phyloP scores from a whole-genome alignment of 2,888 invertebrate genomes.

The Hybos culiciformis region DNA sequence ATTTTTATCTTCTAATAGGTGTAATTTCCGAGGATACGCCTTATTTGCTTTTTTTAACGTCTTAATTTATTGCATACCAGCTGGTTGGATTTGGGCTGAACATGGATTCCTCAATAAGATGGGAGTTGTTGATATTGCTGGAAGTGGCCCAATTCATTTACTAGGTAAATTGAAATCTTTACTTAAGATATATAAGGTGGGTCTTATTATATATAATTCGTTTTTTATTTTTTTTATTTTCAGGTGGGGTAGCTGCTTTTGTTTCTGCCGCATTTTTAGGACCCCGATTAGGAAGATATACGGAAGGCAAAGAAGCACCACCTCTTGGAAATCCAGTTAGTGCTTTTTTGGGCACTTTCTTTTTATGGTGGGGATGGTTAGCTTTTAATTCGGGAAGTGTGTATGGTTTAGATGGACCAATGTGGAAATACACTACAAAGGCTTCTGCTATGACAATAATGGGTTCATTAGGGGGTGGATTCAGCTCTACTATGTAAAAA shows the following conservation, averaged over 20 bases:
- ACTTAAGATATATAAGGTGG: too few relatives aligned
- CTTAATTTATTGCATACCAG: slow-evolving; percentile 80
- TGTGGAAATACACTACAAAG: slow-evolving; percentile 84
- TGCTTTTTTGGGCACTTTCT: slow-evolving; percentile 81
- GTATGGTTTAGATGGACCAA: slow-evolving; percentile 61
- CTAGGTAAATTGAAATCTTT: slow-evolving; percentile 52
- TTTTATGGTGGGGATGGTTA: slow-evolving; percentile 95
- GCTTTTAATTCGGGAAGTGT: slow-evolving; percentile 90
- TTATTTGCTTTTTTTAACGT: slow-evolving; percentile 81
- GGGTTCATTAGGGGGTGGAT: slow-evolving; percentile 80
- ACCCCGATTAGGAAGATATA: slow-evolving; percentile 73
- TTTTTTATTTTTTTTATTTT: slow-evolving; percentile 3
- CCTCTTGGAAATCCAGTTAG: slow-evolving; percentile 82
- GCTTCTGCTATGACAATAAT: slow-evolving; percentile 85
- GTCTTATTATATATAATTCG: too few relatives aligned
- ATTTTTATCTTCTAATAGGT: slow-evolving; percentile 39
- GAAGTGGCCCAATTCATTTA: slow-evolving; percentile 80
- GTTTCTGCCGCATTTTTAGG: slow-evolving; percentile 84
- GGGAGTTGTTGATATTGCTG: slow-evolving; percentile 86
- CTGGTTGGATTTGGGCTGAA: slow-evolving; percentile 86
- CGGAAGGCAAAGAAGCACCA: slow-evolving; percentile 56
- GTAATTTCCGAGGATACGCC: slow-evolving; percentile 83
- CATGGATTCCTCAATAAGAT: slow-evolving; percentile 72
- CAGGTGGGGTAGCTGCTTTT: slow-evolving; percentile 60
- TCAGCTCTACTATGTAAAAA: slow-evolving; percentile 40